phyloP scores from a whole-genome alignment of 2,797 vertebrate species.

The Meda fulgida region DNA sequence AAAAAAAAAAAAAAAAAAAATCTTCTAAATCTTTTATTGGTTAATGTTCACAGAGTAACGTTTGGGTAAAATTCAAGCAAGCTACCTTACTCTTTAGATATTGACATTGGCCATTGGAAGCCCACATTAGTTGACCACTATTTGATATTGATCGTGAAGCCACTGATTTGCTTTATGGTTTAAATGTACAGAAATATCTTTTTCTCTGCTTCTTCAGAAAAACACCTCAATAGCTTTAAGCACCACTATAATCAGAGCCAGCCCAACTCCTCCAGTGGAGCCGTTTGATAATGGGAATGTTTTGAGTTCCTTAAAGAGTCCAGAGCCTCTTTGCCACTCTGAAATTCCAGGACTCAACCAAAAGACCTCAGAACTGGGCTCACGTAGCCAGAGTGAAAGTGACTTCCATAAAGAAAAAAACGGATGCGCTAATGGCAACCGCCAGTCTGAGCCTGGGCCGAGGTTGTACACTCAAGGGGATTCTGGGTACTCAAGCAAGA shows the following conservation, averaged over 20 bases:
- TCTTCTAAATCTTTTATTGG: no score
- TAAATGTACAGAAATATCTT: background rate
- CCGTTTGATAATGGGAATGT: constrained; percentile 51
- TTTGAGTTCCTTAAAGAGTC: constrained; percentile 56
- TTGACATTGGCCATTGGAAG: background rate
- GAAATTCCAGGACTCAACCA: constrained; percentile 28
- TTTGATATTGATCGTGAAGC: background rate
- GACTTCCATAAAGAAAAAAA: constrained; percentile 55
- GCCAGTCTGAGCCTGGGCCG: constrained; percentile 55
- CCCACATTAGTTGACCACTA: background rate
- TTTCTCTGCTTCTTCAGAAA: constrained; percentile 71
- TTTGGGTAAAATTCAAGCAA: background rate
- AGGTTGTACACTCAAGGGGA: constrained; percentile 72
- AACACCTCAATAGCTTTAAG: constrained; percentile 83
- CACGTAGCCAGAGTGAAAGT: constrained; percentile 71
- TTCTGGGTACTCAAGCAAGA: constrained; percentile 78
- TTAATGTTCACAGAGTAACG: no score
- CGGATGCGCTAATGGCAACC: constrained; percentile 56
- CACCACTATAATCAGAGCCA: constrained; percentile 89
- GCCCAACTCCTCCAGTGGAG: constrained; percentile 83
- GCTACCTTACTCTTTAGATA: background rate
- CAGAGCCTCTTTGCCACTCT: constrained; percentile 45
- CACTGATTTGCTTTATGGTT: background rate
- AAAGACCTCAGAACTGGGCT: constrained; percentile 60
- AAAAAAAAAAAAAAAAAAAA: no score